These are phyloP conservation scores for Tromatobia lineatoria DNA, from an alignment of 2,888 invertebrate genomes.

Conservation along the genomic window DNA sequence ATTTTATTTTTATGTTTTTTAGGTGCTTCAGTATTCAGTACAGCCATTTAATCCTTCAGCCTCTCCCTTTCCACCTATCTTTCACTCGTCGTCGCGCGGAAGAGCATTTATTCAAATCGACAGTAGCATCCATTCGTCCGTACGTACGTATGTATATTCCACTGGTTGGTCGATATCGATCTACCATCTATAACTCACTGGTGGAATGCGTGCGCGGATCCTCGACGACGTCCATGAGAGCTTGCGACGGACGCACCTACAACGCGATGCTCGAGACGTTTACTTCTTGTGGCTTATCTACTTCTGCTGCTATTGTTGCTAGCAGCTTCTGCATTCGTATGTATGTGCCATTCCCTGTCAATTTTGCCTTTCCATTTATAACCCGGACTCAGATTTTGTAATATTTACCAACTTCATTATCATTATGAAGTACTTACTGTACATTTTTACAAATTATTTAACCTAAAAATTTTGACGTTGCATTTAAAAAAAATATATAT, in stretches of 20 bases:
- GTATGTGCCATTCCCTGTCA: no score
- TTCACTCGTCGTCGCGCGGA: slow-evolving; percentile 41
- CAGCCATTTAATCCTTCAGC: background rate
- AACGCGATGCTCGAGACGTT: slow-evolving; percentile 41
- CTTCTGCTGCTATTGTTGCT: slow-evolving; percentile 58
- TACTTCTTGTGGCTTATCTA: slow-evolving; percentile 43
- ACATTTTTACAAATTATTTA: no score
- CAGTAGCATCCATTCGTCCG: slow-evolving; percentile 68
- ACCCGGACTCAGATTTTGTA: no score
- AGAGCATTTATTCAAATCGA: slow-evolving; percentile 69
- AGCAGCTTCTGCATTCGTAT: slow-evolving; percentile 37
- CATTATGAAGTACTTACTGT: no score
- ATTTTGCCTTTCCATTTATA: no score
- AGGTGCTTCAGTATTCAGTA: background rate
- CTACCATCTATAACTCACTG: slow-evolving; percentile 71
- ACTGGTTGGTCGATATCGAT: slow-evolving; percentile 64
- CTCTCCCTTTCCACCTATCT: background rate
- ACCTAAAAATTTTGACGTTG: no score
- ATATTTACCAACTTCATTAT: no score
- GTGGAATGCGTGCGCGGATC: slow-evolving; percentile 62
- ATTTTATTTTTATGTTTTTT: background rate
- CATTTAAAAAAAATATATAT: no score
- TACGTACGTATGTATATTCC: slow-evolving; percentile 16
- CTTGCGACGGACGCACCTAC: slow-evolving; percentile 48
- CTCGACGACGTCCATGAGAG: slow-evolving; percentile 16